These are phyloP conservation scores for Atethmia centrago DNA, from an alignment of 2,888 invertebrate species.

Conservation along the genomic window DNA sequence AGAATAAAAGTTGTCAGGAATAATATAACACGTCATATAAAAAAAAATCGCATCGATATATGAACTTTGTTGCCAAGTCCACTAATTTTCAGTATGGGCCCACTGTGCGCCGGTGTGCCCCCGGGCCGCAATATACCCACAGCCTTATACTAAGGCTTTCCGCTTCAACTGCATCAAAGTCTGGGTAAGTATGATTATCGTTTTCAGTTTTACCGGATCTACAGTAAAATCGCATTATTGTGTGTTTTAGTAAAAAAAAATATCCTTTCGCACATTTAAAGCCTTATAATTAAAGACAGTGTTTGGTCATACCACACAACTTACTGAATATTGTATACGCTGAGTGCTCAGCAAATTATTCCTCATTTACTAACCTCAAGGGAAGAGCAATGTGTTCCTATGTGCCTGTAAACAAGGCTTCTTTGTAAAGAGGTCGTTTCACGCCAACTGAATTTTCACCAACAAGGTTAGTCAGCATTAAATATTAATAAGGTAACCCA, in stretches of 20 bases:
- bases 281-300: constrained; percentile 60
- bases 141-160: constrained; percentile 7
- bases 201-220: neutral
- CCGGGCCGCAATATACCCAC: constrained; percentile 17
- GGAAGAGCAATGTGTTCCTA: constrained; percentile 35
- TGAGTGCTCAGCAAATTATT: constrained; percentile 63
- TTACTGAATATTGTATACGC: constrained; percentile 40
- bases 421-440: constrained; percentile 17
- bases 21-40: too few species aligned
- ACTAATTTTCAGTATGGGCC: too few species aligned
- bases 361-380: constrained; percentile 62
- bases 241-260: neutral
- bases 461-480: neutral
- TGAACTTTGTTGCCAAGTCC: too few species aligned
- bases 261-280: constrained; percentile 45
- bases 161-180: constrained; percentile 21
- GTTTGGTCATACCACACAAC: constrained; percentile 58
- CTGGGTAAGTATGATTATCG: neutral
- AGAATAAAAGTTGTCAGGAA: too few species aligned
- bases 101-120: neutral
- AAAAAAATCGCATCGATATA: too few species aligned
- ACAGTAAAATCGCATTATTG: neutral
- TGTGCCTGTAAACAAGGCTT: neutral
- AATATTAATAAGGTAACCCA: neutral
- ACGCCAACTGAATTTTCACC: neutral